Base-by-base conservation (phyloP, 2,113 vertebrate genomes). In the Heliornis fulica region DNA sequence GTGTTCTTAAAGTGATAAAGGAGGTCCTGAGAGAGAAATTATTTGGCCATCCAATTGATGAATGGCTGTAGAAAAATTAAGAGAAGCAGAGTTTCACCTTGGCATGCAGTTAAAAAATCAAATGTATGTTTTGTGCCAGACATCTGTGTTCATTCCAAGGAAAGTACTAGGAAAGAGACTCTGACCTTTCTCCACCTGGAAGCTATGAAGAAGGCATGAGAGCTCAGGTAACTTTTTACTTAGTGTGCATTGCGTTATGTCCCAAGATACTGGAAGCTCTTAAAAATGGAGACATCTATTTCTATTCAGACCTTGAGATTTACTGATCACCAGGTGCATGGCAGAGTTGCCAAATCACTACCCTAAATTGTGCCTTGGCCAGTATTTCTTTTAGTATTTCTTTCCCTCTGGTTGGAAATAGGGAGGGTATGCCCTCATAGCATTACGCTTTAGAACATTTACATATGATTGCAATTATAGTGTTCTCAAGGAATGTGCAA, bases 151-250 rank as follows among this genome's bases (percentile, higher is more conserved):
- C 96, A 63, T 83, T 93, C 68, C 87, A 93, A 91, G 89, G 11
- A 94, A 61, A 94, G 89, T 82, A 59, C 51, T 87, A 80, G 87
- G 83, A 91, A 88, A 64, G 57, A 83, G 45, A 8, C 13, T 89
- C 53, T 94, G 94, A 83, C 85, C 75, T 34, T 92, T 90, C 92
- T 94, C 91, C 85, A 82, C 84, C 76, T 95, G 94, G 79, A 96
- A 88, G 51, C 69, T 81, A 31, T 74, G 50, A 93, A 88, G 95
- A 76, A 94, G 23, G 31, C 89, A 51, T 38, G 68, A 90, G 46
- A 90, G 70, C 88, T 83, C 50, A 78, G 56, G 82, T 89, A 74
- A 56, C 41, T 75, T 48, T 87, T 92, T 82, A 32, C 48, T 81
- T 89, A 11, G 28, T 38, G 60, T 61, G 43, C 20, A 11, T 59